Base-by-base conservation (phyloP, 2,797 vertebrate species). In the Micrastur ruficollis region DNA sequence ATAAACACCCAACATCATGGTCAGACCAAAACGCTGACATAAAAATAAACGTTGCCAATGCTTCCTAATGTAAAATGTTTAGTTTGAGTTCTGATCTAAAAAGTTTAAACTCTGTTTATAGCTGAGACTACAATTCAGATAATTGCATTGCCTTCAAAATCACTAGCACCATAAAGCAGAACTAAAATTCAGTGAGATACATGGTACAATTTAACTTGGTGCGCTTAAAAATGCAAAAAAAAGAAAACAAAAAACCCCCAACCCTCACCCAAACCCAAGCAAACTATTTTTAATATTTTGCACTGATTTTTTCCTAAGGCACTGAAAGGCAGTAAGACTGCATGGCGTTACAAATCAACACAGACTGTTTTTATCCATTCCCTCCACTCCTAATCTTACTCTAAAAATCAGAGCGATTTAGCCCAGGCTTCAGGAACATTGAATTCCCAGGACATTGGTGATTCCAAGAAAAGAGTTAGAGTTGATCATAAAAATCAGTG, bases 181-280 rank as follows among this genome's bases (percentile, higher is more conserved):
- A 44, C 11, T 32, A 71, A 56, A 75, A 76, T 68, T 76, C 52
- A 19, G 20, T 74, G 44, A 76, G 21, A 29, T 27, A 12, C 1
- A 5, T 18, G 32, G 10, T 46, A 14, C 31, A 19, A 62, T 67
- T 85, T n/a, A 80, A 70, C 13, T 56, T 31, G 1, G 9, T 38
- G 12, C 18, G 22, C n/a, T 53, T 85, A 53, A 56, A 83, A 91
- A 46, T 13, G 5, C 1, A 27, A 70, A 72, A 55, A 56, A 26
- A 44, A 19, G 9, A 31, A 12, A 31, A 58, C 18, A 4, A 5
- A 7, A 53, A 44, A n/a, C 9, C 1, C 1, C 4, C 11, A 85
- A 14, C 3, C 10, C 8, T 65, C 1, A 1, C 19, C 12, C 17
- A 92, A 44, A 5, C 1, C 3, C 17, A 55, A 47, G 10, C 4